These are phyloP conservation scores for Neomonachus schauinslandi DNA, from an alignment of 2,113 vertebrate species.

Conservation along the genomic window DNA sequence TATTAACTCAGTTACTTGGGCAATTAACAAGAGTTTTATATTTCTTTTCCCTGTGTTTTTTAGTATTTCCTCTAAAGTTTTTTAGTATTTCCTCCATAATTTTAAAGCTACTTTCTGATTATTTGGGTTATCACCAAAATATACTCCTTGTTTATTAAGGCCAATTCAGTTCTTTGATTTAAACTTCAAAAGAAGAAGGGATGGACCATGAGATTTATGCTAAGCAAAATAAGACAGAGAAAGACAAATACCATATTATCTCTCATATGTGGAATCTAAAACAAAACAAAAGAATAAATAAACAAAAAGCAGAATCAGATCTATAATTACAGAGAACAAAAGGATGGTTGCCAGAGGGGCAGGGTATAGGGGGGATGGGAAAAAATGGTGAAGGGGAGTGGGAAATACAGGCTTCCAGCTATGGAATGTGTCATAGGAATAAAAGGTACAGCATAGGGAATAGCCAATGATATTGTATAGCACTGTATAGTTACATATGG, in stretches of 20 bases:
- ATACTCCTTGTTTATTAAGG: background rate
- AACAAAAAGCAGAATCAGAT: background rate
- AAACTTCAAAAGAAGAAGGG: background rate
- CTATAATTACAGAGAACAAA: background rate
- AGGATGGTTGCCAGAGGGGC: background rate
- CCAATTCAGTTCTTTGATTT: conserved; percentile 2
- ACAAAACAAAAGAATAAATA: background rate
- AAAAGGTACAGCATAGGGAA: background rate
- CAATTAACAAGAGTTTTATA: background rate
- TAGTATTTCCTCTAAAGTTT: background rate
- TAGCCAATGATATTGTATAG: background rate
- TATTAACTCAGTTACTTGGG: background rate
- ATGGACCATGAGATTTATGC: background rate
- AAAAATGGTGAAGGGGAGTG: background rate
- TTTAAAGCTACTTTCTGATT: background rate
- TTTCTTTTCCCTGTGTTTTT: background rate
- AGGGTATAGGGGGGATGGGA: background rate
- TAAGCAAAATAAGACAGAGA: background rate
- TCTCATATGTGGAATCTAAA: background rate
- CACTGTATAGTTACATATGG: background rate
- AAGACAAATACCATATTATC: background rate
- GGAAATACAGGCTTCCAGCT: background rate
- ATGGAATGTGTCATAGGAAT: background rate
- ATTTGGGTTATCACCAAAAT: background rate
- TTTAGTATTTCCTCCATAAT: background rate